Conservation (phyloP, 2,888 invertebrate species). For the Nomada ferruginata region DNA sequence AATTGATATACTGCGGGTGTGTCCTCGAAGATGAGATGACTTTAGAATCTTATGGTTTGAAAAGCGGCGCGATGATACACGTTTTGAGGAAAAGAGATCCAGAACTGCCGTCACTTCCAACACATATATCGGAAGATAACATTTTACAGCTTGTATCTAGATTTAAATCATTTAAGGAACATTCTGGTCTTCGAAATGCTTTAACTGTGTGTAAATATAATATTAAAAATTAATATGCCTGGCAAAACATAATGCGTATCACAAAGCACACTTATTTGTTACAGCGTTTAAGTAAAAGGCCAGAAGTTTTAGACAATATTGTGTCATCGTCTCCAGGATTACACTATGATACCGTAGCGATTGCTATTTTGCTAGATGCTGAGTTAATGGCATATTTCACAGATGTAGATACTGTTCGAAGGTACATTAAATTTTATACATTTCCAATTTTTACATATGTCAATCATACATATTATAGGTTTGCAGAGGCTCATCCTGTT, state of each 20-base stretch:
- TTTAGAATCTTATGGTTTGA: conserved; percentile 87
- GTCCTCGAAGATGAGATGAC: conserved; percentile 88
- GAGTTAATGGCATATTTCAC: conserved; percentile 90
- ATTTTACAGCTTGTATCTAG: conserved; percentile 87
- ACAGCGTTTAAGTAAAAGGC: conserved; percentile 81
- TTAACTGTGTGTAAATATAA: conserved; percentile 86
- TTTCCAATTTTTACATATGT: conserved; percentile 23
- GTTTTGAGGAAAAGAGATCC: conserved; percentile 84
- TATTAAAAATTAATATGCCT: conserved; percentile 13
- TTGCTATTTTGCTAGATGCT: conserved; percentile 91
- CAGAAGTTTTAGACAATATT: conserved; percentile 88
- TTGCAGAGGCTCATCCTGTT: conserved; percentile 89
- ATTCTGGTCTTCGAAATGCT: conserved; percentile 88
- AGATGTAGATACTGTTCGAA: conserved; percentile 86
- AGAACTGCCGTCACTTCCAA: conserved; percentile 82
- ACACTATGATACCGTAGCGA: conserved; percentile 89
- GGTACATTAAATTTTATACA: conserved; percentile 36
- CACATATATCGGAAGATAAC: conserved; percentile 86
- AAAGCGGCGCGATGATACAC: conserved; percentile 86
- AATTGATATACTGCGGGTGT: conserved; percentile 90
- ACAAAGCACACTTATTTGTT: conserved; percentile 38
- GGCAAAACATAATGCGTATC: not conserved
- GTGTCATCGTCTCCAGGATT: conserved; percentile 89
- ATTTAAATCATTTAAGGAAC: conserved; percentile 87
- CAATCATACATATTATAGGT: conserved; percentile 80